Base-by-base conservation (phyloP, 2,113 vertebrate species). In the Psittacula cyanocephala region DNA sequence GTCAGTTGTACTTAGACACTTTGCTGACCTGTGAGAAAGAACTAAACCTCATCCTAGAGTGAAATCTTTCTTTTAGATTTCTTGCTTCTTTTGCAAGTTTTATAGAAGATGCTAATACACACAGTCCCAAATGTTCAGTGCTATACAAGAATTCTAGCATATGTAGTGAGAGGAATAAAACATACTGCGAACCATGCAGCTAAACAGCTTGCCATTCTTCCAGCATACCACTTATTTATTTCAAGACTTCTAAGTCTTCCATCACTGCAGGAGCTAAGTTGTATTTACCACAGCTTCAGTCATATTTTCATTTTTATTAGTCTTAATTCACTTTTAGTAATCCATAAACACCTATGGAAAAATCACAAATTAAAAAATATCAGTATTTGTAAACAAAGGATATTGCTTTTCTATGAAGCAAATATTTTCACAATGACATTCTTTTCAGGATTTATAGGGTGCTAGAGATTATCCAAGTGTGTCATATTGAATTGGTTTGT, bases 241-340 rank as follows among this genome's bases (percentile, higher is more conserved):
- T 76, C 52, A 91, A 55, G 17, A 46, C 60, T 23, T 43, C 35
- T 67, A 39, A 53, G 72, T 68, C 18, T 25, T 76, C 8, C 11
- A 33, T 29, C 33, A 43, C 13, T 69, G 67, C 75, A 80, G 6
- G 2, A 50, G 14, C 22, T 50, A 41, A 68, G 6, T 12, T 60
- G 9, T 17, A 29, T 68, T 68, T 79, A 41, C 15, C 0, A 0
- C 33, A 55, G 39, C 11, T 4, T 2, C 17, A 39, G 27, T 4
- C 29, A 47, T n/a, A 37, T 37, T 86, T 82, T 67, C 15, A 37
- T 44, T n/a, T 59, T 59, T 59, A 59, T 59, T 59, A n/a, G 22
- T 23, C 20, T n/a, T 23, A 23, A 13, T 68, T 78, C 5, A 1
- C 12, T 82, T 71, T 68, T 47, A 14, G 25, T 41, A 88, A 35